A percentile compares a stretch with the other conserved stretches of the same genome.
These are phyloP conservation scores for Toxotes lorentzi DNA, from an alignment of 2,797 vertebrate genomes.

Conservation along the genomic window DNA sequence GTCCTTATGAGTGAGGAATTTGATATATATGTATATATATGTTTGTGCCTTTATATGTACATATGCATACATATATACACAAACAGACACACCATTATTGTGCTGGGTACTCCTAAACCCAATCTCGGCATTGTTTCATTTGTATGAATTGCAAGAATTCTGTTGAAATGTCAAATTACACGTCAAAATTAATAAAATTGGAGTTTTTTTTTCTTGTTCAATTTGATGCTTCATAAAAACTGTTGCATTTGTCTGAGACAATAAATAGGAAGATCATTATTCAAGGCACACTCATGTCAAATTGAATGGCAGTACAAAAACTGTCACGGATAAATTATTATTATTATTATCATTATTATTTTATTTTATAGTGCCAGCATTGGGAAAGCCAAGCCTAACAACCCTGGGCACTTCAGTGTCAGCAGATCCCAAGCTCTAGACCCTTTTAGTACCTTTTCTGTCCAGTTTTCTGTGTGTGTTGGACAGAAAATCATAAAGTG, in stretches of 20 bases:
- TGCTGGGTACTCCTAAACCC: slow-evolving; percentile 91
- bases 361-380: slow-evolving; percentile 94
- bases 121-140: slow-evolving; percentile 88
- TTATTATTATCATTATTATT: slow-evolving; percentile 78
- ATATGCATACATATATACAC: slow-evolving; percentile 85
- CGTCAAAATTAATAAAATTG: slow-evolving; percentile 64
- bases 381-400: slow-evolving; percentile 94
- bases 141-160: slow-evolving; percentile 83
- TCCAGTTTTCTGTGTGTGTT: slow-evolving; percentile 83
- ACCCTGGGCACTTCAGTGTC: slow-evolving; percentile 92
- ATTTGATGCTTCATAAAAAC: slow-evolving; percentile 82
- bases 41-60: slow-evolving; percentile 86
- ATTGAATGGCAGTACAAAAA: slow-evolving; percentile 96
- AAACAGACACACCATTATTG: slow-evolving; percentile 87
- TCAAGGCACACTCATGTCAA: slow-evolving; percentile 99
- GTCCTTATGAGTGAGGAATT: slow-evolving; percentile 78
- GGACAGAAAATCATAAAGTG: slow-evolving; percentile 90
- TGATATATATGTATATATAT: slow-evolving; percentile 82
- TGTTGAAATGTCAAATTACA: slow-evolving; percentile 74
- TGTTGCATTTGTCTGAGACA: slow-evolving; percentile 97
- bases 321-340: slow-evolving; percentile 92
- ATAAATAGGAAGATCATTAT: slow-evolving; percentile 98
- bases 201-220: slow-evolving; percentile 54
- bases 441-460: slow-evolving; percentile 89
- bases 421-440: slow-evolving; percentile 90